These are phyloP conservation scores for Drosophila mettleri DNA, from an alignment of 2,888 invertebrate genomes.

Conservation along the genomic window DNA sequence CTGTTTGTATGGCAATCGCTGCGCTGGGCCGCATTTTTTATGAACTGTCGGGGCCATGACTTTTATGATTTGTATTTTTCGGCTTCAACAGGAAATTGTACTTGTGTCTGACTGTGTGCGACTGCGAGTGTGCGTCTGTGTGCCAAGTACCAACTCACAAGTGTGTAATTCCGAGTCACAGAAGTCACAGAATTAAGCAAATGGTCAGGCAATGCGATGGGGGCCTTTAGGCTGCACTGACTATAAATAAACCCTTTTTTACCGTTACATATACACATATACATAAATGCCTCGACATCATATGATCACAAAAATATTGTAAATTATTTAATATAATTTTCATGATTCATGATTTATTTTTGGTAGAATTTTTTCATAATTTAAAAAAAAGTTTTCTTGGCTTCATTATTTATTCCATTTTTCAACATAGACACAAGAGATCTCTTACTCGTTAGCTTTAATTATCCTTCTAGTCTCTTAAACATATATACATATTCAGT, in stretches of 20 bases:
- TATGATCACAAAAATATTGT: not conserved
- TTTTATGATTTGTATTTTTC: constrained; percentile 75
- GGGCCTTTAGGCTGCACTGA: not conserved
- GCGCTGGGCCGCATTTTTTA: constrained; percentile 75
- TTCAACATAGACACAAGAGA: not conserved
- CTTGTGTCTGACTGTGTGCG: constrained; percentile 17
- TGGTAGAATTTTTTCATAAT: not conserved
- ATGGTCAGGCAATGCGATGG: constrained; percentile 64
- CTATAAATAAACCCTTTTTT: constrained; percentile 2
- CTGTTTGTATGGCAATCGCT: constrained; percentile 77
- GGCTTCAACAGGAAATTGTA: constrained; percentile 51
- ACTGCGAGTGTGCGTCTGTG: constrained; percentile 6
- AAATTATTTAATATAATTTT: not conserved
- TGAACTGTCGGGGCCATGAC: constrained; percentile 70
- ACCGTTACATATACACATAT: not conserved
- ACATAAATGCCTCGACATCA: not conserved
- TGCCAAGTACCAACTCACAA: constrained; percentile 54
- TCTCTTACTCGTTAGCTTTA: constrained; percentile 11
- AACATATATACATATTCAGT: not conserved
- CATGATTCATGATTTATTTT: not conserved
- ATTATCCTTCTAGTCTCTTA: not conserved
- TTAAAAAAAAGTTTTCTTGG: too few species aligned
- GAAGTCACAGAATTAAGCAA: constrained; percentile 72
- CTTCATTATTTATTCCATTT: not conserved
- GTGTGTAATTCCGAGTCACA: constrained; percentile 65